Base-by-base conservation (phyloP, 2,113 vertebrate genomes). In the Oophaga pumilio region DNA sequence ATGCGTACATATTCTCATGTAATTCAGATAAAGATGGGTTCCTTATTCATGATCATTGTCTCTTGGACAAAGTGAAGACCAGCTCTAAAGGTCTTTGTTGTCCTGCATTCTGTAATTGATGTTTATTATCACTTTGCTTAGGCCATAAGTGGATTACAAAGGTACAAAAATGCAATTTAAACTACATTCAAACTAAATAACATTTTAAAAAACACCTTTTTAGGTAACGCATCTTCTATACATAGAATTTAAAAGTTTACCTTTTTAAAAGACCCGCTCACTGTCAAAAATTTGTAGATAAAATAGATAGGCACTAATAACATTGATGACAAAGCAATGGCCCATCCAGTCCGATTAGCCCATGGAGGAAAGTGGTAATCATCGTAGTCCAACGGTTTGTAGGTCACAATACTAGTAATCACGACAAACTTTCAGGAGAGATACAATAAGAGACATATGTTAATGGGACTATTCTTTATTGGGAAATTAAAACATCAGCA, bases 291-390 rank as follows among this genome's bases (percentile, higher is more conserved):
- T 92, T 99, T 99, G 92, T 99, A 99, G 69, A 98, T 81, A 82
- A 96, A 93, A 10, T 99, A 99, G 89, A 92, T 69, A 0, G 98
- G 98, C 57, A 99, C 98, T 52, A 96, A 95, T 13, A 96, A 85
- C 97, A 99, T 99, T 18, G 98, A 99, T 60, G 98, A 99, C 85
- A 98, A 90, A 1, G 98, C 97, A 53, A 99, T 93, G 59, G 93
- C 93, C 98, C 98, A 99, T 85, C 98, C 98, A 0, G 98, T 88
- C 50, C 94, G 85, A 82, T 97, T 97, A 89, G 98, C 93, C 98
- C 97, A 99, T 6, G 88, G 8, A 11, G 98, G 98, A 92, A 97
- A 99, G 86, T 93, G 12, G 88, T 99, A 99, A 9, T 97, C 97
- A 1, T 99, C 97, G 0, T 99, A 99, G 90, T 93, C 97, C 90